These are phyloP conservation scores for Ommatoiulus sabulosus DNA, from an alignment of 2,888 invertebrate genomes.

Conservation along the genomic window DNA sequence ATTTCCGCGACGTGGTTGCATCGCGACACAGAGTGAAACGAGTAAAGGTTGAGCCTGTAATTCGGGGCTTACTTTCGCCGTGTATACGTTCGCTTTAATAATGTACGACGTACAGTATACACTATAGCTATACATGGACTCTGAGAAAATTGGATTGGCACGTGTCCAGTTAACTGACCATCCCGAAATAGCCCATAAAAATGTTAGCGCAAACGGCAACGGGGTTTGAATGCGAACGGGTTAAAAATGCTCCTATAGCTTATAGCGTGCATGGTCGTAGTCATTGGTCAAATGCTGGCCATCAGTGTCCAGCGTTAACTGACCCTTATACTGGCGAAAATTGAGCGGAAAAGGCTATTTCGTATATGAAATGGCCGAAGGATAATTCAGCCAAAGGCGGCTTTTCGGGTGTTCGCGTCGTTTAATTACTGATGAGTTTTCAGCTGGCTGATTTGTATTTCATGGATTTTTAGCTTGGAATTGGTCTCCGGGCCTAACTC, in stretches of 20 bases:
- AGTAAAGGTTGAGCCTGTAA: too few relatives aligned
- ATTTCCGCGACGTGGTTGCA: neutral
- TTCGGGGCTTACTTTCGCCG: neutral
- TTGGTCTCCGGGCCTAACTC: neutral
- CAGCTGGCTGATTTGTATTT: slow-evolving; percentile 19
- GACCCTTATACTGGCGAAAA: neutral
- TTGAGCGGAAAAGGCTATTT: neutral
- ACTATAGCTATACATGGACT: too few relatives aligned
- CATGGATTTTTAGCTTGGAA: neutral
- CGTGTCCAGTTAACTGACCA: slow-evolving; percentile 39
- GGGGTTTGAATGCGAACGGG: too few relatives aligned
- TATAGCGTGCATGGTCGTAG: too few relatives aligned
- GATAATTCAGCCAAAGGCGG: neutral
- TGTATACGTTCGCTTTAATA: neutral
- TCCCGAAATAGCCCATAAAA: neutral
- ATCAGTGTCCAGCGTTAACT: neutral
- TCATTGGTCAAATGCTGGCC: neutral
- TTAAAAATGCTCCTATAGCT: too few relatives aligned
- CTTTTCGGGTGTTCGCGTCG: neutral
- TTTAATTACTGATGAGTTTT: slow-evolving; percentile 3
- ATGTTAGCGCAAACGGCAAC: neutral
- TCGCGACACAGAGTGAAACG: neutral
- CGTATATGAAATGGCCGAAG: neutral
- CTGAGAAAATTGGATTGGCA: slow-evolving; percentile 26
- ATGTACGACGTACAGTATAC: neutral